phyloP scores from a whole-genome alignment of 2,113 vertebrate species.

The Probosciger aterrimus region DNA sequence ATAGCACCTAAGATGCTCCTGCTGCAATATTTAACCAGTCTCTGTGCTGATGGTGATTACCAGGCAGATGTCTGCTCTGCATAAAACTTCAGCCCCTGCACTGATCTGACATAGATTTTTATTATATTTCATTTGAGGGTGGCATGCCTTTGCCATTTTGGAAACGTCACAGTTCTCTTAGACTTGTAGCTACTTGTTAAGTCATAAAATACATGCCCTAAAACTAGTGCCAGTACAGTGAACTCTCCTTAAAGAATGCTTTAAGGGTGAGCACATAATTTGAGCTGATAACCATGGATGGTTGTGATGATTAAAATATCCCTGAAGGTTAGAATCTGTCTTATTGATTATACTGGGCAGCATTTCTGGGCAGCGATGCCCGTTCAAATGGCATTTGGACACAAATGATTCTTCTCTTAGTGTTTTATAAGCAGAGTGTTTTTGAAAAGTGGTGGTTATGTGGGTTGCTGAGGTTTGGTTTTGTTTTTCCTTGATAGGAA shows the following conservation, averaged over 20 bases:
- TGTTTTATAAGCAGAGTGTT: neutral
- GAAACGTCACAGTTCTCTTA: neutral
- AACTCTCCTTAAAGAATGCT: neutral
- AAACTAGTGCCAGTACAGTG: neutral
- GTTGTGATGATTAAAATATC: conserved; percentile 46
- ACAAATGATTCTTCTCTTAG: neutral
- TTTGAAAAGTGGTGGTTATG: neutral
- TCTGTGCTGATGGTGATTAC: neutral
- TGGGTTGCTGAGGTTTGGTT: neutral
- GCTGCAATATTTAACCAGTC: neutral
- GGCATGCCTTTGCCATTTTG: neutral
- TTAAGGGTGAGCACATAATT: neutral
- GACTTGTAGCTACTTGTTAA: neutral
- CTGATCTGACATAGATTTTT: neutral
- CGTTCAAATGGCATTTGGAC: neutral
- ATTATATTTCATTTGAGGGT: neutral
- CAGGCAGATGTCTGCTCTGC: neutral
- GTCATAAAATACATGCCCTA: conserved; percentile 7
- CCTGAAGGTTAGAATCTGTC: conserved; percentile 48
- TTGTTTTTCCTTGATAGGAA: neutral
- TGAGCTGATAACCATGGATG: conserved; percentile 29
- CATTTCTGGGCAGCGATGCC: neutral
- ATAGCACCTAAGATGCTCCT: neutral
- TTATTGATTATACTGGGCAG: conserved; percentile 25
- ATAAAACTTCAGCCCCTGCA: neutral